These are phyloP conservation scores for Melanotaenia parkinsoni DNA, from an alignment of 2,797 vertebrate species.

Conservation along the genomic window DNA sequence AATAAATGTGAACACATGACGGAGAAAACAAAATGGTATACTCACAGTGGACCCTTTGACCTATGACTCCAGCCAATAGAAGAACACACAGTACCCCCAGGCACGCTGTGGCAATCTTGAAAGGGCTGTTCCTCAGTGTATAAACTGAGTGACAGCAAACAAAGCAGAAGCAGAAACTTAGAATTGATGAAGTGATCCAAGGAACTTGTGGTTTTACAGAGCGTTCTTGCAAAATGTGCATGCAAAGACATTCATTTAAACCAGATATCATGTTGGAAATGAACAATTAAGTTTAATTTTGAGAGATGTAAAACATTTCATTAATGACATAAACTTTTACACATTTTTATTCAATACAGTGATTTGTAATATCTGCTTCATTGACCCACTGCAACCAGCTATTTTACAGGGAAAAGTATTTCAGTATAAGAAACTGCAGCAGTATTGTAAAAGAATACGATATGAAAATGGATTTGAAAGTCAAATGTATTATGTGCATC, in stretches of 20 bases:
- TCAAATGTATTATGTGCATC: no score
- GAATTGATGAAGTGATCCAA: slow-evolving; percentile 18
- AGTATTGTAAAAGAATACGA: no score
- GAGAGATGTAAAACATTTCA: no score
- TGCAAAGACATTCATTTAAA: neutral
- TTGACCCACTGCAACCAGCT: neutral
- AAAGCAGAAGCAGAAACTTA: slow-evolving; percentile 21
- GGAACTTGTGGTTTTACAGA: slow-evolving; percentile 24
- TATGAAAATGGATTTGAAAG: no score
- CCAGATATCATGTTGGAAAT: no score
- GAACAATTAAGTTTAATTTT: no score
- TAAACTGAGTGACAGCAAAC: slow-evolving; percentile 38
- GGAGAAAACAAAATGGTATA: slow-evolving; percentile 19
- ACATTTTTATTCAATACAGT: neutral
- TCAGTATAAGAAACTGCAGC: no score
- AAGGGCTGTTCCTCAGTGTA: slow-evolving; percentile 60
- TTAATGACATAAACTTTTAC: no score
- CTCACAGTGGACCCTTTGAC: slow-evolving; percentile 68
- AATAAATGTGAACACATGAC: neutral
- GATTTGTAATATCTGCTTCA: neutral
- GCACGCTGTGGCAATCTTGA: slow-evolving; percentile 46
- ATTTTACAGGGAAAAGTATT: no score
- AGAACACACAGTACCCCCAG: slow-evolving; percentile 62
- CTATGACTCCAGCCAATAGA: slow-evolving; percentile 59
- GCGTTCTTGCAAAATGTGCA: slow-evolving; percentile 10